Evolutionary conservation across 2,888 invertebrate genomes (phyloP).

Genomic region (Prosopocoilus inquinatus): DNA sequence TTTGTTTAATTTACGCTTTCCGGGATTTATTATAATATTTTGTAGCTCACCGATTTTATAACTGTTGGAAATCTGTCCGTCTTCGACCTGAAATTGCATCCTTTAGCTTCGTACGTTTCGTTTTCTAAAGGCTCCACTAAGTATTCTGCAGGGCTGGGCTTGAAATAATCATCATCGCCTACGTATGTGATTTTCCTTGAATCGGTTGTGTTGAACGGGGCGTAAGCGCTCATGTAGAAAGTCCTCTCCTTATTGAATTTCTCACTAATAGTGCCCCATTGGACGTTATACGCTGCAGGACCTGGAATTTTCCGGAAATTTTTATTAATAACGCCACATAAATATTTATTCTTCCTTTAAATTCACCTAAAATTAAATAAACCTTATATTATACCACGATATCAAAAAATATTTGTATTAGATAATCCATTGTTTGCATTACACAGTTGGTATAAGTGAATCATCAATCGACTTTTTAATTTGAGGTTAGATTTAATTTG

Average conservation of each 20-base stretch:
- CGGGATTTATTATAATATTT: no score
- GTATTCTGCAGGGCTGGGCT: slow-evolving; percentile 36
- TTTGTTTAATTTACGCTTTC: no score
- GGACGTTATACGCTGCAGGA: slow-evolving; percentile 31
- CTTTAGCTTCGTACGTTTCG: slow-evolving; percentile 3
- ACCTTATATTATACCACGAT: no score
- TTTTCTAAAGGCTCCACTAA: slow-evolving; percentile 21
- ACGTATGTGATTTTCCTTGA: slow-evolving; percentile 27
- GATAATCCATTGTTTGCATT: no score
- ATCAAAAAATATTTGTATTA: no score
- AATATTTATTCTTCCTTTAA: neutral
- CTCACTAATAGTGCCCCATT: slow-evolving; percentile 26
- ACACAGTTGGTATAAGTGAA: no score
- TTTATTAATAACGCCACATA: no score
- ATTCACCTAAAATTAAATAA: neutral
- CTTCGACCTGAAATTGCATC: slow-evolving; percentile 31
- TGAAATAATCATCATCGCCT: slow-evolving; percentile 23
- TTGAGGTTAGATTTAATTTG: no score
- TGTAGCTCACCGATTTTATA: neutral
- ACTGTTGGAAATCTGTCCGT: slow-evolving; percentile 23
- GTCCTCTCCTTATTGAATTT: slow-evolving; percentile 26
- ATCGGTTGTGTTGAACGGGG: slow-evolving; percentile 34
- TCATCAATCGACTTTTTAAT: no score
- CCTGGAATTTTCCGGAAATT: slow-evolving; percentile 6
- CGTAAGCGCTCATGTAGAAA: slow-evolving; percentile 21